Conservation (phyloP, 2,797 vertebrate species). For the Merluccius polli region DNA sequence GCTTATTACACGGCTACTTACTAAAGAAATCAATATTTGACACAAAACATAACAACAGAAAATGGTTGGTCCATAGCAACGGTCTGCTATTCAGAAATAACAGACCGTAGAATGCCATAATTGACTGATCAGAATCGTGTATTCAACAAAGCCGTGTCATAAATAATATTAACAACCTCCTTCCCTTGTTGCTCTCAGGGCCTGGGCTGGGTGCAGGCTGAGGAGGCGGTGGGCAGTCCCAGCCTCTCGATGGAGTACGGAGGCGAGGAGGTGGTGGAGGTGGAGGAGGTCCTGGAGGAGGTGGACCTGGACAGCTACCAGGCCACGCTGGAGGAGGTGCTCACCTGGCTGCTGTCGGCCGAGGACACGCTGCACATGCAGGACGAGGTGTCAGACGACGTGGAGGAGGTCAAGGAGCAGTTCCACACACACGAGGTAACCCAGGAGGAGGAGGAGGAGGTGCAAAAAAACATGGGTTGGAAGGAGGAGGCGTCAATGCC, state of each 20-base stretch:
- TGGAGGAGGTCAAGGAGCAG: conserved; percentile 97
- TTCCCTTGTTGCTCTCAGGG: conserved; percentile 27
- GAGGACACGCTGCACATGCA: conserved; percentile 90
- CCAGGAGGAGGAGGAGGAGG: background rate
- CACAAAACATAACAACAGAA: too few species aligned
- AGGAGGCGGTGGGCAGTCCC: conserved; percentile 63
- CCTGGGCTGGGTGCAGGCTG: conserved; percentile 34
- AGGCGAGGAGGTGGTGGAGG: conserved; percentile 68
- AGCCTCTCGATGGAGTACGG: conserved; percentile 77
- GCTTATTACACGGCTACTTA: too few species aligned
- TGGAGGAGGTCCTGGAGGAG: conserved; percentile 66
- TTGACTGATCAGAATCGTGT: too few species aligned
- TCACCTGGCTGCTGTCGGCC: conserved; percentile 93
- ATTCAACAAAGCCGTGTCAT: too few species aligned
- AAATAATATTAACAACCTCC: background rate
- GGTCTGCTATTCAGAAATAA: too few species aligned
- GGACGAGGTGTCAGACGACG: conserved; percentile 89
- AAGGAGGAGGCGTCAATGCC: too few species aligned
- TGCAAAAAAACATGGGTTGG: too few species aligned
- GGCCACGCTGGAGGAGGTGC: conserved; percentile 91
- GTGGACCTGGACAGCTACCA: conserved; percentile 96
- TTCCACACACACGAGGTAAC: conserved; percentile 93
- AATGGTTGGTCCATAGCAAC: too few species aligned
- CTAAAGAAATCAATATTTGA: too few species aligned
- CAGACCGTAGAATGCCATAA: too few species aligned